Base-by-base conservation (phyloP, 1,140 invertebrate genomes). In the Belonocnema kinseyi region DNA sequence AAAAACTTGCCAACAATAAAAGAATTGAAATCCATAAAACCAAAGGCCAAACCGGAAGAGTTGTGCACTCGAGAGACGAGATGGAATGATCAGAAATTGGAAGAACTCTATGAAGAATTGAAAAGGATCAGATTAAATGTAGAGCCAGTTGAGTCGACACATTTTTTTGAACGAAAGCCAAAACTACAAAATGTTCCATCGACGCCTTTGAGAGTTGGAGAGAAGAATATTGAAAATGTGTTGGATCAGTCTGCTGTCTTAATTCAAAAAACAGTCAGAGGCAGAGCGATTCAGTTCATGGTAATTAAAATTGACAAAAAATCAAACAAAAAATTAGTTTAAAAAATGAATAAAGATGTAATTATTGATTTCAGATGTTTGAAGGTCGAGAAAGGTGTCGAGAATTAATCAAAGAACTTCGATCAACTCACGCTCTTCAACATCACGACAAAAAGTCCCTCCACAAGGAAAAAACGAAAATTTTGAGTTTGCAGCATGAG, bases 321-420 rank as follows among this genome's bases (percentile, higher is more conserved):
- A 3, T 5, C 16, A 13, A 13, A 73, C 70, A 77, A 80, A 13
- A 19, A 40, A 26, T 26, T n/a, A n/a, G 21, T 50, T 53, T 16
- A 52, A 10, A 54, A 88, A 86, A 52, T n/a, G 76, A 70, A 33
- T 72, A 26, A 50, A 66, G 40, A 58, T 54, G 10, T 21, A 21
- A 66, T 52, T 58, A 50, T 73, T 82, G 70, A 71, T 84, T 85
- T 17, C 79, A 95, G 95, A 95, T 95, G 92, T 94, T 93, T 86
- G 93, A 95, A 89, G 95, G 94, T 16, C 92, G 94, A 73, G 92
- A 94, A 58, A 93, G 93, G 75, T 93, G 93, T 26, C 92, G 92
- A 74, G 94, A 95, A 81, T 85, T 96, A 33, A 96, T 95, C 7
- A 90, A 94, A 72, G 94, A 96, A 89, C 85, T 96, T 80, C 92